Base-by-base conservation (phyloP, 2,113 vertebrate species). In the Hemichromis elongatus region DNA sequence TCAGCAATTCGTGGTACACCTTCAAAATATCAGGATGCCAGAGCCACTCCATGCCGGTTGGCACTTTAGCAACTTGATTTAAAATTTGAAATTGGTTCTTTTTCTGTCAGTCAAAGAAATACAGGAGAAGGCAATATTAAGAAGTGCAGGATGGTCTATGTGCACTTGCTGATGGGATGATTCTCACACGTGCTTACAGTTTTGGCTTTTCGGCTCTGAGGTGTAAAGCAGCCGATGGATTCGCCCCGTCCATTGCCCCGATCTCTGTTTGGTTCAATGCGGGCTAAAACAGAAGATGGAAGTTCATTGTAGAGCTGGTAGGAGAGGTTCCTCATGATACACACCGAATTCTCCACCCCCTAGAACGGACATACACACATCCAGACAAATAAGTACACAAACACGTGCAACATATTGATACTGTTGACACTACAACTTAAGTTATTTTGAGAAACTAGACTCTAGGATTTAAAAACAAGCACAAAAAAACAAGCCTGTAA, bases 301-400 rank as follows among this genome's bases (percentile, higher is more conserved):
- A 99, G 96, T 93, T 99, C 99, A 0, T 90, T 86, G 5, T 99
- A 99, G 35, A 99, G 94, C 85, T 98, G 97, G 93, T 97, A 99
- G 80, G 98, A 99, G 92, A 99, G 95, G 96, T 99, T 99, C 85
- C 99, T 96, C 93, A 99, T 90, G 77, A 99, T 96, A 3, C 99
- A 99, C 79, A 98, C 95, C 0, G 97, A 94, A 0, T 99, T 99
- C 94, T 99, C 98, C 86, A 98, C 96, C 0, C 98, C 98, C 99
- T 99, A 82, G 3, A 10, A 57, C 3, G 82, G 53, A 90, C 26
- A 84, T 37, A 77, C 18, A 5, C 52, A 94, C 35, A 83, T 52
- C 59, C n/a, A 70, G 3, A 73, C 40, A 50, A 9, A 78, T 84
- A 1, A 83, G 78, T 42, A 73, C 9, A 81, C n/a, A 61, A 59